Evolutionary conservation across 2,797 vertebrate genomes (phyloP), one percentile per base, ranked within the genome.

Genomic region (Lutra lutra): DNA sequence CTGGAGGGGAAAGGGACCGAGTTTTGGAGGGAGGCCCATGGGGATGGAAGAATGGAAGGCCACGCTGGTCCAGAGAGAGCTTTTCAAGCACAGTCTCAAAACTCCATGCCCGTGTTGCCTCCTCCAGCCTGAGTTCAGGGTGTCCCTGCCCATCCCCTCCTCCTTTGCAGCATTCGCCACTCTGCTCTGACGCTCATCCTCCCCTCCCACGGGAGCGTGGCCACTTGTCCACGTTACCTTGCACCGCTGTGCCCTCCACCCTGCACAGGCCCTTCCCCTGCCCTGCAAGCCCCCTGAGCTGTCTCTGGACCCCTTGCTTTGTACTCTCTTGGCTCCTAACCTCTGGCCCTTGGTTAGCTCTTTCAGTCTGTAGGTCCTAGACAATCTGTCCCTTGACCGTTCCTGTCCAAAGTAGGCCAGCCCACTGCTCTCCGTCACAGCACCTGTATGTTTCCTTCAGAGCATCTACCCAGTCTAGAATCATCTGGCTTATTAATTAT

Each of bases 21-120:
- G 29, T 46, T 12, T 46, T 17, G 64, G 15, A 72, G 77, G 70
- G 15, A 75, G 54, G 70, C 35, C 35, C 27, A 7, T 29, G 15
- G 35, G 18, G 62, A 54, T 1, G n/a, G 80, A 66, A 84, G 56
- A 38, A 20, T 1, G 3, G 46, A 32, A 51, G 78, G 43, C 32
- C 18, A n/a, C 0, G 0, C 29, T 23, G 17, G 70, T 3, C n/a
- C 9, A 0, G 11, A 12, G 40, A 13, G 68, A 58, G 68, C 43
- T 15, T 56, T 46, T 15, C 12, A 1, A 3, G 21, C 4, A 7
- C 2, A 0, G 6, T 40, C 48, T 43, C 10, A 18, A 38, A 17
- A 8, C 15, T 7, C 6, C 10, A n/a, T 43, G 43, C 38, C 43
- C 27, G 3, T 1, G 20, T 12, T 13, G 23, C 27, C 70, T 95